phyloP scores from a whole-genome alignment of 2,888 invertebrate genomes.

The Parnassius mnemosyne region DNA sequence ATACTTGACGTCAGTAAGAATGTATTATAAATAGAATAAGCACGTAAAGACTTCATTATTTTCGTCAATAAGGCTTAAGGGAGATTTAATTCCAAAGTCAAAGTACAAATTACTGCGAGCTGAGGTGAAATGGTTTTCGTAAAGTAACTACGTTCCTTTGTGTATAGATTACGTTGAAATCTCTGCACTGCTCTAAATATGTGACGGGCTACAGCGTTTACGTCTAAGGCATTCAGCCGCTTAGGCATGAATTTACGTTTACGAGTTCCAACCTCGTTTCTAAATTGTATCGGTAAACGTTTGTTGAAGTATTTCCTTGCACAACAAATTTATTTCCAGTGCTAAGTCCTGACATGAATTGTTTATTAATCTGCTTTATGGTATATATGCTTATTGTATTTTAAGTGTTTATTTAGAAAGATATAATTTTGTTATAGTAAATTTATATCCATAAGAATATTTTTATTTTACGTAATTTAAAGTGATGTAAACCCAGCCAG shows the following conservation, averaged over 20 bases:
- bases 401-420: no score
- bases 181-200: constrained; percentile 47
- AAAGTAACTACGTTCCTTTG: constrained; percentile 42
- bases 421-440: no score
- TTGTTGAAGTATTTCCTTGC: constrained; percentile 44
- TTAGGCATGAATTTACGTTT: constrained; percentile 57
- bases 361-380: no score
- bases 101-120: constrained; percentile 49
- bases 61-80: constrained; percentile 31
- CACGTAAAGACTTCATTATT: no score
- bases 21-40: no score
- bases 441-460: no score
- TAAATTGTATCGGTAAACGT: constrained; percentile 49
- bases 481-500: no score
- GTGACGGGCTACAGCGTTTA: constrained; percentile 47
- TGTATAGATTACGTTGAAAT: constrained; percentile 43
- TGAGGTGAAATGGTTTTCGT: constrained; percentile 43
- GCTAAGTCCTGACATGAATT: neutral
- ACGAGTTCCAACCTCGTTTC: constrained; percentile 46
- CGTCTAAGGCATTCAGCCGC: constrained; percentile 48
- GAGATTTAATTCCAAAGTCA: constrained; percentile 51
- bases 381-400: no score
- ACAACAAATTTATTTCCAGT: constrained; percentile 34
- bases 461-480: no score
- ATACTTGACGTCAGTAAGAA: no score